Evolutionary conservation across 2,113 vertebrate species (phyloP), one percentile per base, ranked within the genome.

Genomic region (Varanus komodoensis): DNA sequence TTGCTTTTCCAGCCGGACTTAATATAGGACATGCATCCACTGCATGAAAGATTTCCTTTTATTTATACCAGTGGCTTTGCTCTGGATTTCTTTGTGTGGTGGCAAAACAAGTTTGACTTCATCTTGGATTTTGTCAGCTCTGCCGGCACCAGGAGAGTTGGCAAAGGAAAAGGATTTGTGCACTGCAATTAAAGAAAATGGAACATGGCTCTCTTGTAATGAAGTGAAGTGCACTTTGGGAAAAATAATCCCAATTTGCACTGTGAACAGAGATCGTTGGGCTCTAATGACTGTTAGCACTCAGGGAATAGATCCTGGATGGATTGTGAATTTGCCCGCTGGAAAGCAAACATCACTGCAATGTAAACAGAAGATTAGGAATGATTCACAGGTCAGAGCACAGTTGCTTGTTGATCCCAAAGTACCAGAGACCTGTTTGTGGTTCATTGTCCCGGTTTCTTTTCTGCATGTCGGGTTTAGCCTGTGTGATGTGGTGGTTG

Each of bases 261-360:
- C 74, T 38, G 54, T n/a, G 54, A 50, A 52, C 29, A n/a, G 81
- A 89, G n/a, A 25, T 84, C 32, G 29, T 71, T 75, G 57, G 69
- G 52, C 52, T 61, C 48, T 83, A 50, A 75, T 89, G 52, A 29
- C 80, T 64, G 81, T 21, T 75, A 32, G 52, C 38, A 50, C 88
- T 89, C 71, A 8, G 81, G 81, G 69, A 89, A 89, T 84, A 75
- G 29, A 87, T 87, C 32, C 75, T 87, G 57, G 27, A 73, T 38
- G 48, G 14, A 61, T 89, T 74, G 44, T 84, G 88, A 81, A 83
- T 78, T 87, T 21, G 32, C 34, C 84, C 81, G n/a, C 50, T 52
- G 38, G 88, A 89, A 89, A 89, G 74, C 79, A 89, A 89, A 82
- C 54, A 89, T 6, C 29, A 8, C 8, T 50, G 71, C 88, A 61